A percentile compares a stretch with the other conserved stretches of the same genome.
Conservation (phyloP, 2,888 invertebrate species). For the Eristalis tenax region DNA sequence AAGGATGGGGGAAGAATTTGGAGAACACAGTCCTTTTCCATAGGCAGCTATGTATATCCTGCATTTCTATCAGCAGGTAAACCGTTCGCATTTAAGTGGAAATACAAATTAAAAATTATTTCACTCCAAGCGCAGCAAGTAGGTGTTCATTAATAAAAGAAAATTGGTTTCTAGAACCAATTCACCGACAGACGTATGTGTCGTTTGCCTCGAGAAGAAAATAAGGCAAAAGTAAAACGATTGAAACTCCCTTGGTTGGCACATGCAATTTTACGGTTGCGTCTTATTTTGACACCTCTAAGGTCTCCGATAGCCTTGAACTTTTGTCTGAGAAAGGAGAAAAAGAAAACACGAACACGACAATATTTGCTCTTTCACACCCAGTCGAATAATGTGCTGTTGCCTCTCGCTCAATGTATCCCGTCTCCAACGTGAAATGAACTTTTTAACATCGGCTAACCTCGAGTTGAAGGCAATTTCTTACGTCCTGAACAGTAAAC, state of each 20-base stretch:
- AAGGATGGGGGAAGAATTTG: too few species aligned
- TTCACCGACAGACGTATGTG: neutral
- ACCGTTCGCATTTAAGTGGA: too few species aligned
- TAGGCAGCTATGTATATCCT: too few species aligned
- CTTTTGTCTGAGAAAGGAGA: neutral
- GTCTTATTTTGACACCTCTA: neutral
- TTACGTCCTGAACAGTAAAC: slow-evolving; percentile 17
- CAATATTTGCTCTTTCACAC: neutral
- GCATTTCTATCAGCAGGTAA: too few species aligned
- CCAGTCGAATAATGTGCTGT: neutral
- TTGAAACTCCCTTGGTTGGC: neutral
- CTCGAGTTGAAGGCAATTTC: slow-evolving; percentile 51
- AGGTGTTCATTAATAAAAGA: too few species aligned
- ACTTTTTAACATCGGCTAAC: slow-evolving; percentile 48
- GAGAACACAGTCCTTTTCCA: too few species aligned
- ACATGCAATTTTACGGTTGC: neutral
- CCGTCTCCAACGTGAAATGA: slow-evolving; percentile 34
- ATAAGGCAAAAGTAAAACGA: neutral
- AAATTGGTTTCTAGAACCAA: too few species aligned
- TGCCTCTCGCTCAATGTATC: neutral
- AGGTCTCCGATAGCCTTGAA: neutral
- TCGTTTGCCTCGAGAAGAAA: neutral
- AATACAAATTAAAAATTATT: too few species aligned
- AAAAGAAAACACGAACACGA: too few species aligned
- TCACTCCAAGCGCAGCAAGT: too few species aligned